Evolutionary conservation across 2,888 invertebrate genomes (phyloP).

Genomic region (Stomorhina lunata): DNA sequence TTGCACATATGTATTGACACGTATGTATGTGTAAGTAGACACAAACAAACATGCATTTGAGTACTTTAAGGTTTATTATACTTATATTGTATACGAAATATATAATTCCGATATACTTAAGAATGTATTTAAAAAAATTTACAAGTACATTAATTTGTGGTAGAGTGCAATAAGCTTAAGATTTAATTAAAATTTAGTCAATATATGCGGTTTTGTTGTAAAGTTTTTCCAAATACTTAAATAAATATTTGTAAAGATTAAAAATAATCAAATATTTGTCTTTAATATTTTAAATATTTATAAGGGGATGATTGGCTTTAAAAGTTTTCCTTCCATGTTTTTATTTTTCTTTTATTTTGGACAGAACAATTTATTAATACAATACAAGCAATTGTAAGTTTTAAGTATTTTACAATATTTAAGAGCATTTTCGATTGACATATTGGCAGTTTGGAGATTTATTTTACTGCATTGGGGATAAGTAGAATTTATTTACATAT

Average conservation of each 20-base stretch:
- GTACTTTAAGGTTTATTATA: no score
- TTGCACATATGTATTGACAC: background rate
- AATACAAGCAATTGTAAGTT: background rate
- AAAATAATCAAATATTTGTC: constrained; percentile 50
- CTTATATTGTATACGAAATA: no score
- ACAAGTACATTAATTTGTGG: constrained; percentile 59
- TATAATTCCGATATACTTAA: no score
- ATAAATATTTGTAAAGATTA: constrained; percentile 51
- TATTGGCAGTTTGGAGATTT: constrained; percentile 24
- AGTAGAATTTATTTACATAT: no score
- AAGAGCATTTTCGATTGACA: constrained; percentile 10
- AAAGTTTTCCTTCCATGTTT: background rate
- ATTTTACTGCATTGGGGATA: constrained; percentile 11
- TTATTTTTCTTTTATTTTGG: no score
- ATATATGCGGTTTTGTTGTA: constrained; percentile 45
- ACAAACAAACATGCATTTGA: no score
- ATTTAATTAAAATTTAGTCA: constrained; percentile 62
- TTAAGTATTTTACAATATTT: constrained; percentile 12
- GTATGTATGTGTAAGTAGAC: no score
- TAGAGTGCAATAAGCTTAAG: constrained; percentile 50
- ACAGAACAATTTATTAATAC: constrained; percentile 21
- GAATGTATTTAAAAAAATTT: constrained; percentile 34
- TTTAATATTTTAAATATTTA: constrained; percentile 3
- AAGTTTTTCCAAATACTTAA: constrained; percentile 8
- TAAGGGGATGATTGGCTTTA: background rate